Evolutionary conservation across 2,797 vertebrate species (phyloP).

Genomic region (Sparidentex hasta): DNA sequence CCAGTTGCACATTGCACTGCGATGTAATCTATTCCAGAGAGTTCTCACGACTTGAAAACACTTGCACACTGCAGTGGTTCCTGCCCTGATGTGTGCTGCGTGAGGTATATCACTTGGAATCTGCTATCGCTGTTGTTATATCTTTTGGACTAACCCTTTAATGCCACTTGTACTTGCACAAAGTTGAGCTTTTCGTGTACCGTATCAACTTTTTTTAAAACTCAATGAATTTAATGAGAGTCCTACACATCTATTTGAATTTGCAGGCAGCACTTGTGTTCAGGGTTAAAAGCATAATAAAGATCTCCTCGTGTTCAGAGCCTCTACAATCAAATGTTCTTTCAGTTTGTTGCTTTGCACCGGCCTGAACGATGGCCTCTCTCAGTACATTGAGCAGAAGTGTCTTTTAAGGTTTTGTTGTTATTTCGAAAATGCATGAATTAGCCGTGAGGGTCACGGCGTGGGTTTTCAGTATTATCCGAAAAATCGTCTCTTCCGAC

Average conservation of each 20-base stretch:
- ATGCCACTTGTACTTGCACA: slow-evolving; percentile 37
- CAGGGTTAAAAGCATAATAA: slow-evolving; percentile 24
- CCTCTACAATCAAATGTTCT: slow-evolving; percentile 4
- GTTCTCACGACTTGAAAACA: slow-evolving; percentile 25
- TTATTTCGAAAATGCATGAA: slow-evolving; percentile 41
- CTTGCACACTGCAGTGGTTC: slow-evolving; percentile 17
- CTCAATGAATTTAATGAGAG: slow-evolving; percentile 49
- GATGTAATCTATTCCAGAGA: slow-evolving; percentile 15
- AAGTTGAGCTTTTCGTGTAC: slow-evolving; percentile 24
- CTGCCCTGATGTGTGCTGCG: slow-evolving; percentile 13
- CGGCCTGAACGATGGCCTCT: background rate
- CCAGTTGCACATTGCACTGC: background rate
- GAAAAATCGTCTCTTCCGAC: background rate
- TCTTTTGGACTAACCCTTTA: slow-evolving; percentile 46
- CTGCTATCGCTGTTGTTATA: slow-evolving; percentile 5
- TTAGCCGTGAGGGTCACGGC: background rate
- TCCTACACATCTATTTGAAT: slow-evolving; percentile 14
- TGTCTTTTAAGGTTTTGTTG: slow-evolving; percentile 2
- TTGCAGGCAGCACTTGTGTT: slow-evolving; percentile 15
- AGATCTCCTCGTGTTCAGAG: slow-evolving; percentile 24
- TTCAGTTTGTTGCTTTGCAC: slow-evolving; percentile 10
- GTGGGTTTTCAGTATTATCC: slow-evolving; percentile 1
- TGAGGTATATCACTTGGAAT: slow-evolving; percentile 20
- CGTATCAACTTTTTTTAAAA: slow-evolving; percentile 31
- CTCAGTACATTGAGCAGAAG: slow-evolving; percentile 25